Conservation (phyloP, 1,140 invertebrate species). For the Ceratina japonica region DNA sequence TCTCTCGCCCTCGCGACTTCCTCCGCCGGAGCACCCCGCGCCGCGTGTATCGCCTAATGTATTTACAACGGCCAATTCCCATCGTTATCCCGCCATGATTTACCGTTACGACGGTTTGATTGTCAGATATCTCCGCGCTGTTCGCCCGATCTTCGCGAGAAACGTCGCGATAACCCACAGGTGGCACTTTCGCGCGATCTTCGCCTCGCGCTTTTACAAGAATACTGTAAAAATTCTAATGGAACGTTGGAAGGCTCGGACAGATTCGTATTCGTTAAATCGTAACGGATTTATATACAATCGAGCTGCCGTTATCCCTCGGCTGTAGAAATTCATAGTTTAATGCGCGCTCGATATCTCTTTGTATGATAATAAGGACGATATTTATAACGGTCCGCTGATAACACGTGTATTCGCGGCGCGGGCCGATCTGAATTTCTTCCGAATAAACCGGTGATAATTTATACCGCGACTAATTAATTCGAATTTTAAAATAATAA, state of each 20-base stretch:
- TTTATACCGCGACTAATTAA: not conserved
- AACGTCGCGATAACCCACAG: constrained; percentile 48
- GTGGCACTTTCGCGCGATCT: constrained; percentile 29
- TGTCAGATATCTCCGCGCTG: constrained; percentile 73
- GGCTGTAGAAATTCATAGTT: constrained; percentile 38
- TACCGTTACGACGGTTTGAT: constrained; percentile 77
- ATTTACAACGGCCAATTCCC: constrained; percentile 78
- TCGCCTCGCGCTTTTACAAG: not conserved
- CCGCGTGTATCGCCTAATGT: constrained; percentile 73
- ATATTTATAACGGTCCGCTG: constrained; percentile 30
- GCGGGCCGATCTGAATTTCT: constrained; percentile 25
- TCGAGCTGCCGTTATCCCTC: constrained; percentile 35
- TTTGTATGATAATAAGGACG: constrained; percentile 45
- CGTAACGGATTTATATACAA: constrained; percentile 28
- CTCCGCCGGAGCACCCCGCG: constrained; percentile 40
- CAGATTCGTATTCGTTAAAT: constrained; percentile 22
- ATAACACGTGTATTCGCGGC: constrained; percentile 23
- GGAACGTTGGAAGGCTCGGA: no score
- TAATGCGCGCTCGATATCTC: constrained; percentile 31
- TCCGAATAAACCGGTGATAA: not conserved
- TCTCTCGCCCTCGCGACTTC: constrained; percentile 13
- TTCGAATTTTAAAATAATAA: no score
- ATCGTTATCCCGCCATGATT: constrained; percentile 77
- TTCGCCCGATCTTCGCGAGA: constrained; percentile 49
- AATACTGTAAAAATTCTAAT: no score